Percentiles rank a stretch among this genome's conserved stretches.
Evolutionary conservation across 2,888 invertebrate species (phyloP).

Genomic region (Epirrhoe alternata): DNA sequence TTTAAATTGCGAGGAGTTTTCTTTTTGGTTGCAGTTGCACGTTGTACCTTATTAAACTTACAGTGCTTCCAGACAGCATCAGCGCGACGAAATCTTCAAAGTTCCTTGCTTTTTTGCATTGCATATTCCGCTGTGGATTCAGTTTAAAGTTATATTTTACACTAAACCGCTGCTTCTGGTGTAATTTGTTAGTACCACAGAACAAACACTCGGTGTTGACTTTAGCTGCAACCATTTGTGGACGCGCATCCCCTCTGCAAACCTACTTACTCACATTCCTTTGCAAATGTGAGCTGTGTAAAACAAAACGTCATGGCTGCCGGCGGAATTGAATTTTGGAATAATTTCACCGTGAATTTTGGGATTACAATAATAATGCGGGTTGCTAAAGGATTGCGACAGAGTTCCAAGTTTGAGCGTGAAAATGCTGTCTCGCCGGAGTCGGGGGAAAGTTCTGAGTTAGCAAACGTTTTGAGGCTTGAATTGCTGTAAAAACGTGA

Average conservation of each 20-base stretch:
- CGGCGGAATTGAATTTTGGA: conserved; percentile 26
- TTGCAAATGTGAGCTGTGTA: conserved; percentile 52
- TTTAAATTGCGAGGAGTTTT: conserved; percentile 36
- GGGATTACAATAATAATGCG: conserved; percentile 26
- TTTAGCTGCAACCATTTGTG: conserved; percentile 57
- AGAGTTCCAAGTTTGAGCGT: conserved; percentile 14
- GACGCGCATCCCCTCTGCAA: conserved; percentile 56
- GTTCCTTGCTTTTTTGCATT: conserved; percentile 33
- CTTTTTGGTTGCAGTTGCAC: conserved; percentile 40
- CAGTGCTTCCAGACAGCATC: conserved; percentile 27
- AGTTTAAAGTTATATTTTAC: conserved; percentile 48
- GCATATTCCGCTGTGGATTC: conserved; percentile 36
- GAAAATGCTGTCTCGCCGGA: conserved; percentile 21
- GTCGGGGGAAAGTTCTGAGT: conserved; percentile 14
- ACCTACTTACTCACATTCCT: conserved; percentile 58
- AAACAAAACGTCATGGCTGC: conserved; percentile 41
- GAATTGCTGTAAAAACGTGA: conserved; percentile 1
- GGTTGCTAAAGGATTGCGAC: conserved; percentile 20
- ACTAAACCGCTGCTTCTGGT: conserved; percentile 47
- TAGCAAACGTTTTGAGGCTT: conserved; percentile 14
- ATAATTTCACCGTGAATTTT: conserved; percentile 26
- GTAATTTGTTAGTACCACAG: conserved; percentile 57
- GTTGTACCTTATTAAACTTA: conserved; percentile 44
- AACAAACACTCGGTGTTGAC: conserved; percentile 55
- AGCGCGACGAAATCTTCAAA: conserved; percentile 41